These are phyloP conservation scores for Drosophila rufa DNA, from an alignment of 1,140 invertebrate species.

Conservation along the genomic window DNA sequence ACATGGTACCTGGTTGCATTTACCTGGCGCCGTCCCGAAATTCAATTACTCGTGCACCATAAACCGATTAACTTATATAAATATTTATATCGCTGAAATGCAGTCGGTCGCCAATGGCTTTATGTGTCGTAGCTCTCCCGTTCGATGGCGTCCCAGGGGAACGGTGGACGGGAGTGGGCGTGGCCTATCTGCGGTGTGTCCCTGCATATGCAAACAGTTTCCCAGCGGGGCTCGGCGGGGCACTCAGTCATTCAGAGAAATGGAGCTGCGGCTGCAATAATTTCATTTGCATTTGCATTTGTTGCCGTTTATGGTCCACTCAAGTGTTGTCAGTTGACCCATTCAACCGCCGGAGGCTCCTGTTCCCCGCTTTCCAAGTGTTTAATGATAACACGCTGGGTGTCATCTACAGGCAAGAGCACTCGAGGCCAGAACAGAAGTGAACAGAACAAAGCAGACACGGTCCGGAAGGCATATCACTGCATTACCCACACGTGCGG, in stretches of 20 bases:
- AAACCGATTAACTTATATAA: conserved; percentile 83
- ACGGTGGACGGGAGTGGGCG: conserved; percentile 17
- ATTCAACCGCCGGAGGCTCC: conserved; percentile 5
- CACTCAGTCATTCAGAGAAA: conserved; percentile 31
- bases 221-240: conserved; percentile 1
- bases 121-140: conserved; percentile 38
- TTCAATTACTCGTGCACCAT: conserved; percentile 82
- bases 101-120: conserved; percentile 60
- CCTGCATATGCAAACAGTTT: conserved; percentile 80
- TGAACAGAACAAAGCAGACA: conserved; percentile 29
- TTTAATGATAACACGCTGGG: conserved; percentile 73
- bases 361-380: conserved; percentile 30
- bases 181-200: conserved; percentile 50
- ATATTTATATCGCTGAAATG: conserved; percentile 80
- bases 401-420: conserved; percentile 69
- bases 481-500: conserved; percentile 5
- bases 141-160: conserved; percentile 5
- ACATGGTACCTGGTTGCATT: conserved; percentile 47
- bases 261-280: conserved; percentile 64
- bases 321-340: conserved; percentile 71
- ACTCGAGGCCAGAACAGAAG: conserved; percentile 19
- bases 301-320: conserved; percentile 80
- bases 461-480: conserved; percentile 27
- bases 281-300: conserved; percentile 80
- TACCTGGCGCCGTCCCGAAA: conserved; percentile 60